These are phyloP conservation scores for Augochlorella aurata DNA, from an alignment of 2,888 invertebrate species.

Conservation along the genomic window DNA sequence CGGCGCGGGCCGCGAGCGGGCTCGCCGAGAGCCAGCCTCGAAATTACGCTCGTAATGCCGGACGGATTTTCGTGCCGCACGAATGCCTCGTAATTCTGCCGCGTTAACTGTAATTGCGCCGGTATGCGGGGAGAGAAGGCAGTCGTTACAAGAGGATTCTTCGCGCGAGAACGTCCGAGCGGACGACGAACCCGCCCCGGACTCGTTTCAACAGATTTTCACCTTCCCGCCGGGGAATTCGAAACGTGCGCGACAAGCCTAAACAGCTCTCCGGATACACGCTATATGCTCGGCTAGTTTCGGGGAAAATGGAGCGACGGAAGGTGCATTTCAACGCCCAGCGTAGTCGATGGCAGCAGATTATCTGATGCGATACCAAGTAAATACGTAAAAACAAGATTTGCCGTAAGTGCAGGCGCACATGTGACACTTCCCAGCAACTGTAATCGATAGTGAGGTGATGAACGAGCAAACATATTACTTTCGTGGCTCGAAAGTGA, in stretches of 20 bases:
- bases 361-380: no score
- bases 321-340: no score
- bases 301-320: no score
- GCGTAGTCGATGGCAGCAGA: no score
- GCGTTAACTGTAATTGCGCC: slow-evolving; percentile 55
- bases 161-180: slow-evolving; percentile 23
- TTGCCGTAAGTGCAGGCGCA: no score
- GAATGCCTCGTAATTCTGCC: slow-evolving; percentile 50
- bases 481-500: no score
- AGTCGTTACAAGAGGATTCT: slow-evolving; percentile 19
- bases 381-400: no score
- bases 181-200: slow-evolving; percentile 5
- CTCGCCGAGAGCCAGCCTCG: slow-evolving; percentile 23
- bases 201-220: slow-evolving; percentile 18
- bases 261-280: no score
- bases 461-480: no score
- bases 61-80: slow-evolving; percentile 60
- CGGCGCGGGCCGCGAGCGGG: background rate
- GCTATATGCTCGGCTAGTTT: no score
- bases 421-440: no score
- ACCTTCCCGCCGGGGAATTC: background rate
- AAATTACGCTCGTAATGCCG: slow-evolving; percentile 53
- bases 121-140: slow-evolving; percentile 31
- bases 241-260: background rate
- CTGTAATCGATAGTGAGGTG: no score